Conservation (phyloP, 2,888 invertebrate species). For the Cephalotes varians region DNA sequence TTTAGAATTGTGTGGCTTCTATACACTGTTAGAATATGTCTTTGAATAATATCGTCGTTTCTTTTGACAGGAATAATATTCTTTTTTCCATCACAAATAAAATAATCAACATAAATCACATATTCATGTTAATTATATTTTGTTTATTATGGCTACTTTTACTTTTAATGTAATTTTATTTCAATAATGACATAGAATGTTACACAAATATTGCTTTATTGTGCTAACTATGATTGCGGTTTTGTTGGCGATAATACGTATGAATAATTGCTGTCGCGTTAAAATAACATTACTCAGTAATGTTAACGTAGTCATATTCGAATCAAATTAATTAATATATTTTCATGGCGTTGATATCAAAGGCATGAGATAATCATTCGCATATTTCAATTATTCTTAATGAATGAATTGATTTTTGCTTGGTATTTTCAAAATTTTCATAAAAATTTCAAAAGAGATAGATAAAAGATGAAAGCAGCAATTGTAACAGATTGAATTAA, state of each 20-base stretch:
- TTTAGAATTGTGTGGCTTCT: not conserved
- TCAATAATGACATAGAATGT: not conserved
- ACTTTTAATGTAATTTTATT: not conserved
- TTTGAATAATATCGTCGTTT: not conserved
- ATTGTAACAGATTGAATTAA: not conserved
- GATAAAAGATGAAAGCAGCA: not conserved
- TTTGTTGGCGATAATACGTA: not conserved
- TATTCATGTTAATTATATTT: not conserved
- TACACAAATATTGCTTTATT: not conserved
- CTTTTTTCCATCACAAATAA: not conserved
- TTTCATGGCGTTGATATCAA: not conserved
- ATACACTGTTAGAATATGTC: not conserved
- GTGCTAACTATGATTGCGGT: not conserved
- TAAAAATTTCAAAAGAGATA: not conserved
- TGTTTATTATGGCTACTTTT: not conserved
- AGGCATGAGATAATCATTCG: constrained; percentile 1
- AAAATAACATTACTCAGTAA: not conserved
- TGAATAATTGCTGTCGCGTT: not conserved
- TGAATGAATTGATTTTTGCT: constrained; percentile 1
- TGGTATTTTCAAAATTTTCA: not conserved
- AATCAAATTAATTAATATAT: constrained; percentile 29
- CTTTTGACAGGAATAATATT: not conserved
- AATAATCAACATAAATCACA: not conserved
- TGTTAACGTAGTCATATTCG: not conserved
- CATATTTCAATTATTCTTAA: not conserved